Conservation (phyloP, 2,888 invertebrate genomes). For the Acronicta alni region DNA sequence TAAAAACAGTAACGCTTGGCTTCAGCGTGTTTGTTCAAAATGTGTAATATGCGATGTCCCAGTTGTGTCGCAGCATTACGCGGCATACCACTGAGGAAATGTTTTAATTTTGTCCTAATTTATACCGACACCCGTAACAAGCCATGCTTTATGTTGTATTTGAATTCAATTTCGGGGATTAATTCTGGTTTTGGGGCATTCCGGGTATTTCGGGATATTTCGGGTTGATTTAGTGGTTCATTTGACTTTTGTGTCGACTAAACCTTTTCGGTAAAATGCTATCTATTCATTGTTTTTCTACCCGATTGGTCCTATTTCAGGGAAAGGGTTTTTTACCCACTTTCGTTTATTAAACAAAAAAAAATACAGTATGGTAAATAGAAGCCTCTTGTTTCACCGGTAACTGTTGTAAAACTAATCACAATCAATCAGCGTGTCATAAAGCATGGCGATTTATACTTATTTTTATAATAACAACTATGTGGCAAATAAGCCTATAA, state of each 20-base stretch:
- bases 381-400: too few species aligned
- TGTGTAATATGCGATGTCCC: conserved; percentile 12
- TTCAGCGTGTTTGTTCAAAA: conserved; percentile 28
- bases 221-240: conserved; percentile 41
- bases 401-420: too few species aligned
- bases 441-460: too few species aligned
- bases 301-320: too few species aligned
- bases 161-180: conserved; percentile 51
- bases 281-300: too few species aligned
- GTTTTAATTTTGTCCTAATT: conserved; percentile 63
- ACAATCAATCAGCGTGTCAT: too few species aligned
- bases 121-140: conserved; percentile 49
- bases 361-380: too few species aligned
- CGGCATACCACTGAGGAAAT: conserved; percentile 46
- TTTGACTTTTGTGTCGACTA: conserved; percentile 5
- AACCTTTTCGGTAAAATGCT: conserved; percentile 4
- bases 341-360: too few species aligned
- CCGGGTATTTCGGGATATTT: conserved; percentile 17
- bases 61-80: conserved; percentile 46
- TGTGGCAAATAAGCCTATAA: too few species aligned
- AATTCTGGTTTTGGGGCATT: conserved; percentile 26
- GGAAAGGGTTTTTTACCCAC: too few species aligned
- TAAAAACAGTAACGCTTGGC: too few species aligned
- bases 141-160: conserved; percentile 54
- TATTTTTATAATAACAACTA: too few species aligned